Evolutionary conservation across 2,113 vertebrate genomes (phyloP).

Genomic region (Grammomys dolichurus): DNA sequence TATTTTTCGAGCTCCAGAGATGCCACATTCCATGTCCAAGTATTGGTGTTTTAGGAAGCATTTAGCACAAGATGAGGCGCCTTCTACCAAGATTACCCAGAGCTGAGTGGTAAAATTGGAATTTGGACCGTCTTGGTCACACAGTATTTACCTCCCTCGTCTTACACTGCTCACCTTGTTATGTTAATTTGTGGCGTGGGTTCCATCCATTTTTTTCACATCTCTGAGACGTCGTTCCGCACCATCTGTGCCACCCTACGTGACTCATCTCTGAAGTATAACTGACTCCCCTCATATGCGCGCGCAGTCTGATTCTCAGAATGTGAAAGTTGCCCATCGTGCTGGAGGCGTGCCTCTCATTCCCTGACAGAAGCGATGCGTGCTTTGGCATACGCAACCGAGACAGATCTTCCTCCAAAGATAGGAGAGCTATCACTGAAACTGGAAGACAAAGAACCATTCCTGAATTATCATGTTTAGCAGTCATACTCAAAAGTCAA

Average conservation of each 20-base stretch:
- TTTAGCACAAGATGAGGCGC: background rate
- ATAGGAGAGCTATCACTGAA: background rate
- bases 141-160: background rate
- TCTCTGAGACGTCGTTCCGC: constrained; percentile 39
- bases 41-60: background rate
- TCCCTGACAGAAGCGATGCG: background rate
- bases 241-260: constrained; percentile 45
- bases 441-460: background rate
- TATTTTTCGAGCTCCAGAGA: background rate
- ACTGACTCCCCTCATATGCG: constrained; percentile 15
- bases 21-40: background rate
- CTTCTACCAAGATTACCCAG: background rate
- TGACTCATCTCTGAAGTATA: constrained; percentile 61
- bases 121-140: background rate
- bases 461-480: background rate
- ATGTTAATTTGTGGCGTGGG: constrained; percentile 29
- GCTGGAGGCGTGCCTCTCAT: background rate
- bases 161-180: background rate
- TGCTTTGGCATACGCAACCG: background rate
- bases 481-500: background rate
- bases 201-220: constrained; percentile 1
- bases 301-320: background rate
- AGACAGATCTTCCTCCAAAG: background rate
- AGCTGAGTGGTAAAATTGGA: background rate
- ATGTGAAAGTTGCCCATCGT: background rate